Conservation (phyloP, 2,888 invertebrate species). For the Xylota sylvarum region DNA sequence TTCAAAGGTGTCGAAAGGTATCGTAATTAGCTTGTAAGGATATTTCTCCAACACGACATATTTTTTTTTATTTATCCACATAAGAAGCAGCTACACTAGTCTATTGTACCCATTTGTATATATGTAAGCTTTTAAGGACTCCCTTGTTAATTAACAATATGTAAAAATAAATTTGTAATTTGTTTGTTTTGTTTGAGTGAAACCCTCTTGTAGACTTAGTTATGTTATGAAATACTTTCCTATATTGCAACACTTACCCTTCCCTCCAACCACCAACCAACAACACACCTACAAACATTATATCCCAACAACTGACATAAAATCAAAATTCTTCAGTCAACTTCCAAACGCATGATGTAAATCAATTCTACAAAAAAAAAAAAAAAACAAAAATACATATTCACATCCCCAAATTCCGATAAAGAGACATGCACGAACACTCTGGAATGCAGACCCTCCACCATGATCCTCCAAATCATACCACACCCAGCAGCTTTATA, state of each 20-base stretch:
- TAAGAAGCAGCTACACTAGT: neutral
- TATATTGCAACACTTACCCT: neutral
- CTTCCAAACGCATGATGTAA: conserved; percentile 28
- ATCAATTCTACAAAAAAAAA: conserved; percentile 4
- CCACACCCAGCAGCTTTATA: conserved; percentile 42
- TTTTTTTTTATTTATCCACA: neutral
- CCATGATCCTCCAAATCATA: conserved; percentile 55
- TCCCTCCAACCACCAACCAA: neutral
- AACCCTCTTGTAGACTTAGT: neutral
- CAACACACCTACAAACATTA: conserved; percentile 24
- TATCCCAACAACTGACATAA: conserved; percentile 12
- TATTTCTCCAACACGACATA: neutral
- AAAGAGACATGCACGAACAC: conserved; percentile 52
- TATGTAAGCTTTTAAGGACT: neutral
- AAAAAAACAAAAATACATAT: neutral
- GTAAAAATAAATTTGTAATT: neutral
- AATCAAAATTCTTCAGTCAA: conserved; percentile 1
- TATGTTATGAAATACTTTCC: neutral
- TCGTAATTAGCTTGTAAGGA: conserved; percentile 12
- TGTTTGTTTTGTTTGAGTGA: conserved; percentile 9
- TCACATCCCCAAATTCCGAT: conserved; percentile 23
- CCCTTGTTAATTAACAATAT: neutral
- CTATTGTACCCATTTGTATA: neutral
- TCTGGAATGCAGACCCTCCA: conserved; percentile 54
- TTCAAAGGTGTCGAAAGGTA: conserved; percentile 4